Evolutionary conservation across 2,888 invertebrate genomes (phyloP).

Genomic region (Thecophora atra): DNA sequence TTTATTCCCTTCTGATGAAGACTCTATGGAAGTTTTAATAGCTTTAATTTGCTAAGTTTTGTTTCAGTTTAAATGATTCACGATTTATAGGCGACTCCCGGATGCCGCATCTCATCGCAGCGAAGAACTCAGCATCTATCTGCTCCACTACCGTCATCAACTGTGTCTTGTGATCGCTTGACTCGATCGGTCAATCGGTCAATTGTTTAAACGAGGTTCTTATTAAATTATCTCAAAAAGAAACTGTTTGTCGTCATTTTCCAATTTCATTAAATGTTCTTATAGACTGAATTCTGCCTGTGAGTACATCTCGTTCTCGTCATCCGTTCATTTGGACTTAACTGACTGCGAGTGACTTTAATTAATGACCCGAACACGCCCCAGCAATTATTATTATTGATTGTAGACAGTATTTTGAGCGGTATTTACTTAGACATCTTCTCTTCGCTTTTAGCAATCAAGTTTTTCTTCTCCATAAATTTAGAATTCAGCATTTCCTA

Average conservation of each 20-base stretch:
- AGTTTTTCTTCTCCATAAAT: neutral
- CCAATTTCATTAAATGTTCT: slow-evolving; percentile 26
- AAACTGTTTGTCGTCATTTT: slow-evolving; percentile 24
- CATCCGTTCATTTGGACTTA: neutral
- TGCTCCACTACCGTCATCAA: neutral
- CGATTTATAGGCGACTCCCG: slow-evolving; percentile 32
- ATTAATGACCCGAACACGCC: slow-evolving; percentile 19
- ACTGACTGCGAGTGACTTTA: slow-evolving; percentile 7
- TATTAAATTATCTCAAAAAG: slow-evolving; percentile 46
- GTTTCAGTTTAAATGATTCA: slow-evolving; percentile 29
- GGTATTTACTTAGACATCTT: slow-evolving; percentile 2
- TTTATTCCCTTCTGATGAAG: neutral
- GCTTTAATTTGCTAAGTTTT: slow-evolving; percentile 14
- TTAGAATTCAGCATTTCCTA: neutral
- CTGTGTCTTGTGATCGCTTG: slow-evolving; percentile 31
- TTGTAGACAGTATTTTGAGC: neutral
- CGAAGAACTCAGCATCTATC: slow-evolving; percentile 8
- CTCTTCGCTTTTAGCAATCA: neutral
- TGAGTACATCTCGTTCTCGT: neutral
- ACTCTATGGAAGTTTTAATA: slow-evolving; percentile 2
- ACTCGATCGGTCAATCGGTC: slow-evolving; percentile 40
- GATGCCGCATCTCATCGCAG: slow-evolving; percentile 36
- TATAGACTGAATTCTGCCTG: neutral
- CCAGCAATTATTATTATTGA: slow-evolving; percentile 23
- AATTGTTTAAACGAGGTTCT: slow-evolving; percentile 48